Conservation (phyloP, 2,797 vertebrate genomes). For the Neopelma chrysocephalum region DNA sequence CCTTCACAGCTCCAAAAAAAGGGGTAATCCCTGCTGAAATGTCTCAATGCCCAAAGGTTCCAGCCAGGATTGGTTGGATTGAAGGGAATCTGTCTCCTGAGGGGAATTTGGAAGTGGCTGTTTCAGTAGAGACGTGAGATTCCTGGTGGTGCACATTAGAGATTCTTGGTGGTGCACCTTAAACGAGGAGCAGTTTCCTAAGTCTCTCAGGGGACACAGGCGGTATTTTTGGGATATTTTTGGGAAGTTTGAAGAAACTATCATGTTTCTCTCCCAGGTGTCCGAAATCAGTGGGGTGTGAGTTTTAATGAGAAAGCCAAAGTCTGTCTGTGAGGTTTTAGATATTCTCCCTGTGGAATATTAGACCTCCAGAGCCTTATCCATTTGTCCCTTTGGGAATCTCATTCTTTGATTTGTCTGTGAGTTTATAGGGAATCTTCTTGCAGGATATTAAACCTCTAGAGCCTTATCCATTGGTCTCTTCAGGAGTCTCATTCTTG, state of each 20-base stretch:
- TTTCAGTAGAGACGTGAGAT: accelerated
- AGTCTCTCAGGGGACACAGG: background rate
- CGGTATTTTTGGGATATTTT: background rate
- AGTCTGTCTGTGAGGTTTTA: background rate
- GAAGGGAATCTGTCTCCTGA: background rate
- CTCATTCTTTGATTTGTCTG: background rate
- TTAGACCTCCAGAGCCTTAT: background rate
- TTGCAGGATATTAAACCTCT: background rate
- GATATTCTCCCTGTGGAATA: accelerated
- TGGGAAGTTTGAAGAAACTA: background rate
- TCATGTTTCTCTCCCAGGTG: accelerated
- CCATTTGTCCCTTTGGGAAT: accelerated
- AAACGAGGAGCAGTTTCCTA: background rate
- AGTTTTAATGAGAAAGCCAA: background rate
- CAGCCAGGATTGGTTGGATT: background rate
- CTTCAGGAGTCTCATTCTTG: background rate
- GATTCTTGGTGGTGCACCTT: background rate
- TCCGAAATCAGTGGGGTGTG: background rate
- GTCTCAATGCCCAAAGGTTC: background rate
- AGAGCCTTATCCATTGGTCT: background rate
- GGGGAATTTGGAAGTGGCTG: background rate
- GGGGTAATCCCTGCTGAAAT: background rate
- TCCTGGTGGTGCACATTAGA: background rate
- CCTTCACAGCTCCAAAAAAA: accelerated
- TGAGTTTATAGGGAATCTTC: background rate